Conservation (phyloP, 2,888 invertebrate genomes). For the Cantharis nigra region DNA sequence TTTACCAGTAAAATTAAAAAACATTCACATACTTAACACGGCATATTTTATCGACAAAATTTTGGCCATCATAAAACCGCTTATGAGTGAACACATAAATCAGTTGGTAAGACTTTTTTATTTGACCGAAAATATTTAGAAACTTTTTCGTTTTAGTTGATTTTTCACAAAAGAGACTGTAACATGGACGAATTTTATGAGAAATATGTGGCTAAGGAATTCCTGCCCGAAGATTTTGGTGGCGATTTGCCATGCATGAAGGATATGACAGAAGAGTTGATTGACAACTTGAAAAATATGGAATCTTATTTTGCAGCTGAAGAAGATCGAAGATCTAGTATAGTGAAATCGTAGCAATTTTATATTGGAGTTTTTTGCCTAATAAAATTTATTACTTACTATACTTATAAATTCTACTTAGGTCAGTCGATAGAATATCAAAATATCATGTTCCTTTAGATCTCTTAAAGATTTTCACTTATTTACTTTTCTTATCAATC, state of each 20-base stretch:
- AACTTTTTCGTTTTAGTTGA: conserved; percentile 55
- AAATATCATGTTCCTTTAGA: no score
- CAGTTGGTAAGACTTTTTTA: not conserved
- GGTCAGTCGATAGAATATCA: no score
- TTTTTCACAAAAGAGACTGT: conserved; percentile 63
- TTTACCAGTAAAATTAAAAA: conserved; percentile 67
- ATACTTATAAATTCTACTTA: no score
- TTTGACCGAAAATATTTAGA: not conserved
- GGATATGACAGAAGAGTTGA: not conserved
- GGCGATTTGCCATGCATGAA: conserved; percentile 58
- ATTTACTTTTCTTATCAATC: no score
- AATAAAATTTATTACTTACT: no score
- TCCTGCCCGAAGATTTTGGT: conserved; percentile 65
- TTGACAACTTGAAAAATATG: not conserved
- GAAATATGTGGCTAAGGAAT: conserved; percentile 61
- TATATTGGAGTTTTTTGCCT: no score
- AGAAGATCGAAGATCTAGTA: not conserved
- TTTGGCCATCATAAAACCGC: conserved; percentile 58
- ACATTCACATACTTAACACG: conserved; percentile 68
- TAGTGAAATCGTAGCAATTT: no score
- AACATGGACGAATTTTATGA: conserved; percentile 62
- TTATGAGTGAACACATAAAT: conserved; percentile 56
- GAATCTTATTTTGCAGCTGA: not conserved
- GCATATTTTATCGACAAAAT: conserved; percentile 58
- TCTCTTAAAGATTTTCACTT: no score